Evolutionary conservation across 1,140 invertebrate species (phyloP).

Genomic region (Aporrectodea caliginosa): DNA sequence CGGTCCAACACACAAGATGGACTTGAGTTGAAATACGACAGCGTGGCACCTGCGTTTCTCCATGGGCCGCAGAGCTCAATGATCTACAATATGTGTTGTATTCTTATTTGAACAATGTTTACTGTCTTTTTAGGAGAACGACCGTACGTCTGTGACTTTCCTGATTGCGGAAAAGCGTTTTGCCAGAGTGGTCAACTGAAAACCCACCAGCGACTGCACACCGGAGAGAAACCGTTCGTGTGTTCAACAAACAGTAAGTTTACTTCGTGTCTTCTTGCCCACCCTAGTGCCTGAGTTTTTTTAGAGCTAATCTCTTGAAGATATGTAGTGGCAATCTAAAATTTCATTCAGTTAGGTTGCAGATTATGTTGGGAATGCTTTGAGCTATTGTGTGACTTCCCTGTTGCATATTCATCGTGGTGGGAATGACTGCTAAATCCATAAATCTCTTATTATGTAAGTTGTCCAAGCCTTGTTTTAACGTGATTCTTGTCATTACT

Average conservation of each 20-base stretch:
- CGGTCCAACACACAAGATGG: too few relatives aligned
- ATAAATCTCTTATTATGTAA: too few relatives aligned
- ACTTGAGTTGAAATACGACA: too few relatives aligned
- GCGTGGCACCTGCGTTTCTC: too few relatives aligned
- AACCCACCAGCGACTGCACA: constrained; percentile 76
- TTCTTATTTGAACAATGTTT: too few relatives aligned
- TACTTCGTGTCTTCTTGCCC: background rate
- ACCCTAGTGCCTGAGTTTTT: background rate
- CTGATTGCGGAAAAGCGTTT: constrained; percentile 70
- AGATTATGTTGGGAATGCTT: background rate
- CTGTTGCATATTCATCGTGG: background rate
- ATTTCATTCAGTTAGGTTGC: background rate
- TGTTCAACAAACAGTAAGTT: constrained; percentile 64
- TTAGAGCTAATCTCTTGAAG: background rate
- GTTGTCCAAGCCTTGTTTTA: too few relatives aligned
- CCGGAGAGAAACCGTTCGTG: constrained; percentile 76
- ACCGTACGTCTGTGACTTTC: constrained; percentile 74
- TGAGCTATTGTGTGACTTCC: background rate
- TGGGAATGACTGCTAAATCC: background rate
- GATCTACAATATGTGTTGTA: too few relatives aligned
- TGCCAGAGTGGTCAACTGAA: constrained; percentile 79
- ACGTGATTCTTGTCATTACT: too few relatives aligned
- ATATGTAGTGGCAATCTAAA: background rate
- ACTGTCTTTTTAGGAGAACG: constrained; percentile 71
- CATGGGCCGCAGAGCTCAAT: too few relatives aligned